Percentiles rank a stretch among this genome's conserved stretches.
Evolutionary conservation across 2,888 invertebrate genomes (phyloP).

Genomic region (Bimastos eiseni): DNA sequence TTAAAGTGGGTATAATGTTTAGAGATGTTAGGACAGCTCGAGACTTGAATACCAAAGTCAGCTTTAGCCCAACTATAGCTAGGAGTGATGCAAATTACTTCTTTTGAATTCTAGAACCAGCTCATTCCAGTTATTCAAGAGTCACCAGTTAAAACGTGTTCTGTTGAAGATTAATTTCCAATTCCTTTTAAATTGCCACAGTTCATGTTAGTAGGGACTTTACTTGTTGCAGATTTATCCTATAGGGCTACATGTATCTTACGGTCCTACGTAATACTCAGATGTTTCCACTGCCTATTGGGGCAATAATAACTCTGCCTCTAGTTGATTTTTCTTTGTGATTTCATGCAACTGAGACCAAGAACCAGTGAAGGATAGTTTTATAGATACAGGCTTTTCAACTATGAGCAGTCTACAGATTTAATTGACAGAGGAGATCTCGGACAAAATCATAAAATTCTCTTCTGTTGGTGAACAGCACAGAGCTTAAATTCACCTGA

Average conservation of each 20-base stretch:
- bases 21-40: too few species aligned
- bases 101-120: neutral
- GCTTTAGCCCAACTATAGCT: too few species aligned
- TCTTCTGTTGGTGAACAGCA: neutral
- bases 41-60: too few species aligned
- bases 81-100: too few species aligned
- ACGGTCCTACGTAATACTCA: neutral
- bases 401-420: neutral
- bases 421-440: neutral
- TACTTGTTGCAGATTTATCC: neutral
- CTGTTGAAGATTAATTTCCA: neutral
- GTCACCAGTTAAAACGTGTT: neutral
- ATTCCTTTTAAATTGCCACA: too few species aligned
- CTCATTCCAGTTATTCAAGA: neutral
- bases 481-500: neutral
- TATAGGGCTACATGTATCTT: neutral
- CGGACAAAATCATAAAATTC: neutral
- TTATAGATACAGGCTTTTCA: neutral
- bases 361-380: neutral
- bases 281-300: neutral
- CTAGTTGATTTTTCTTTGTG: neutral
- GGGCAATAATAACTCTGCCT: neutral
- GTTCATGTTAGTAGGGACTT: neutral
- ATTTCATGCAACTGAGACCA: neutral
- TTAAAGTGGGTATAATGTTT: too few species aligned